Conservation (phyloP, 2,888 invertebrate genomes). For the Stenodema calcarata region DNA sequence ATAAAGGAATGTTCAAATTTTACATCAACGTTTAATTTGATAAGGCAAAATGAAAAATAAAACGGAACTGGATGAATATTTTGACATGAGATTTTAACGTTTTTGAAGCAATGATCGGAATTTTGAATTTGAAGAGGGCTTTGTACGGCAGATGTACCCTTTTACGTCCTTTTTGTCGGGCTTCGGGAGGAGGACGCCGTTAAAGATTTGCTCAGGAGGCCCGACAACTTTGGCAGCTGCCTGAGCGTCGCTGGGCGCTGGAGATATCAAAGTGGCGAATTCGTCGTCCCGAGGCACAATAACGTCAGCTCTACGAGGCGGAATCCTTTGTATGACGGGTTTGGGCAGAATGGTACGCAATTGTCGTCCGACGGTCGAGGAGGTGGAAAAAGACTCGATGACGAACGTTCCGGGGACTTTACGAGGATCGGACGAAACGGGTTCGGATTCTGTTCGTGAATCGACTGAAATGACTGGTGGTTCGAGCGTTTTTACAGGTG, state of each 20-base stretch:
- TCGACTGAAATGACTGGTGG: too few relatives aligned
- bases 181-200: background rate
- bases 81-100: background rate
- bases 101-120: background rate
- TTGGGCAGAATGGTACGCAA: background rate
- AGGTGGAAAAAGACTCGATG: background rate
- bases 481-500: too few relatives aligned
- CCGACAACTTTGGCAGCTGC: background rate
- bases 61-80: background rate
- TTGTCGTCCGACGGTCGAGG: background rate
- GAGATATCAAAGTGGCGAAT: slow-evolving; percentile 13
- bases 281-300: slow-evolving; percentile 1
- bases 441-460: too few relatives aligned
- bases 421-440: background rate
- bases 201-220: background rate
- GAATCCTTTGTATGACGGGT: background rate
- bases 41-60: background rate
- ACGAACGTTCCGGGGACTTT: background rate
- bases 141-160: background rate
- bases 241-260: background rate
- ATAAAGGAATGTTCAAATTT: background rate
- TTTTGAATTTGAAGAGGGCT: background rate
- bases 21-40: background rate
- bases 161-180: background rate
- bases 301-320: slow-evolving; percentile 20